Conservation (phyloP, 2,113 vertebrate species). For the Agapornis roseicollis region DNA sequence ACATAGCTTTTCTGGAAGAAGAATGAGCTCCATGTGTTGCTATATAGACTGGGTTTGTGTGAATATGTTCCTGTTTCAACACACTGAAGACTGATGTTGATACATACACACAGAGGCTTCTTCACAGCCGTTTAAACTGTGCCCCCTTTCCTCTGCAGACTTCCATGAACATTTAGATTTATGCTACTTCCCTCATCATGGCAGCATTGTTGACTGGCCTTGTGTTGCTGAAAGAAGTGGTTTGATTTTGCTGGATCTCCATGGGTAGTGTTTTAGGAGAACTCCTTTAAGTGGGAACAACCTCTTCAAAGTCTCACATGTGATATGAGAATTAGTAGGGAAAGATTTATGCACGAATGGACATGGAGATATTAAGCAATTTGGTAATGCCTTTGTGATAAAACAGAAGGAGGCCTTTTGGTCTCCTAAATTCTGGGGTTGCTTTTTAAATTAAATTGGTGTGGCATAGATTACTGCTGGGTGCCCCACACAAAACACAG, state of each 20-base stretch:
- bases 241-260: background rate
- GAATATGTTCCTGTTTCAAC: background rate
- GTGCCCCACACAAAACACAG: rapidly evolving
- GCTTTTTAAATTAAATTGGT: background rate
- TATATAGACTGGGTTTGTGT: background rate
- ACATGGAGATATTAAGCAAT: background rate
- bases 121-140: background rate
- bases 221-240: background rate
- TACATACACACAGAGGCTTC: background rate
- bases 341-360: background rate
- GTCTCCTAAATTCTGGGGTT: background rate
- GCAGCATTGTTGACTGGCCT: background rate
- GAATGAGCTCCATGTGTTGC: background rate
- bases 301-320: background rate
- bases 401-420: background rate
- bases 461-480: background rate
- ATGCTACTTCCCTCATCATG: background rate
- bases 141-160: background rate
- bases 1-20: background rate
- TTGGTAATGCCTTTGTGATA: background rate
- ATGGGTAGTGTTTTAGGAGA: background rate
- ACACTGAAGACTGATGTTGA: background rate
- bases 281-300: background rate
- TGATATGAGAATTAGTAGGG: background rate
- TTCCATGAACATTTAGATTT: background rate